Conservation (phyloP, 2,888 invertebrate genomes). For the Busseola fusca region DNA sequence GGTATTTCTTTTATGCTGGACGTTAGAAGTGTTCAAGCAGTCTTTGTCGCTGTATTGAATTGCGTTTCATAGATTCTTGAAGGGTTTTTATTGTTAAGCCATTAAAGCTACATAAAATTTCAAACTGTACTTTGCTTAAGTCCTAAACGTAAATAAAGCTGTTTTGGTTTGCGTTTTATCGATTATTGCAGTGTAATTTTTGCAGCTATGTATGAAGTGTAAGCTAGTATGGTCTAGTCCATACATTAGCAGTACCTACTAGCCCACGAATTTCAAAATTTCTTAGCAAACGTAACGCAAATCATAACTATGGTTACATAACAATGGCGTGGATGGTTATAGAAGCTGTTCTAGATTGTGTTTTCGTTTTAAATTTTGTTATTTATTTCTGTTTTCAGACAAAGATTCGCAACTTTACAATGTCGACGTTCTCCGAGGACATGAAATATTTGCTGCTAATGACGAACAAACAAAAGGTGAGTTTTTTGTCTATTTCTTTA, state of each 20-base stretch:
- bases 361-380: neutral
- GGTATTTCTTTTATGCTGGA: neutral
- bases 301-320: too few species aligned
- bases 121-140: neutral
- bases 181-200: too few species aligned
- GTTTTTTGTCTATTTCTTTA: neutral
- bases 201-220: too few species aligned
- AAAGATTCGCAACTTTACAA: slow-evolving; percentile 71
- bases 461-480: slow-evolving; percentile 75
- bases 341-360: neutral
- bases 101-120: neutral
- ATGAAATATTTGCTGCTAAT: slow-evolving; percentile 76
- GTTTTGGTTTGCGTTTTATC: too few species aligned
- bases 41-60: slow-evolving; percentile 2
- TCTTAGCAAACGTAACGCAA: neutral
- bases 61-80: neutral
- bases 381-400: slow-evolving; percentile 68
- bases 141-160: too few species aligned
- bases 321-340: neutral
- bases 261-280: neutral
- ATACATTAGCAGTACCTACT: neutral
- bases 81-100: slow-evolving; percentile 4
- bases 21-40: neutral
- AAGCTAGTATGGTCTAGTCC: too few species aligned
- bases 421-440: slow-evolving; percentile 77